phyloP scores from a whole-genome alignment of 2,888 invertebrate species.

The Clunio marinus region DNA sequence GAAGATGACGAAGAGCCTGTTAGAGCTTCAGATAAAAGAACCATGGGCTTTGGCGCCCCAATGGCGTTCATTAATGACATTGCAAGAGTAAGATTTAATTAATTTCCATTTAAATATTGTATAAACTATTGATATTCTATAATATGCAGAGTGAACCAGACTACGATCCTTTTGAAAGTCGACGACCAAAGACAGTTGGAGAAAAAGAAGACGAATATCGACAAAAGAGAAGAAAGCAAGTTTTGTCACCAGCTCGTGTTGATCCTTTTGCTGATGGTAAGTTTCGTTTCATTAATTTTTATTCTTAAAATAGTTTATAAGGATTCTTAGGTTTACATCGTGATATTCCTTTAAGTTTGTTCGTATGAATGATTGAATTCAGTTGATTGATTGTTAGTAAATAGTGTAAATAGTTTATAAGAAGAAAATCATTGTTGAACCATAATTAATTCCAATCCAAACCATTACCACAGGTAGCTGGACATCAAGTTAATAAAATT shows the following conservation, averaged over 20 bases:
- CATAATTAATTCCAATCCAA: background rate
- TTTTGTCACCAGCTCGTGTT: conserved; percentile 92
- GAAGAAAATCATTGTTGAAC: background rate
- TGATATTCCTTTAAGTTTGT: background rate
- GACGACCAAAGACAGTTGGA: conserved; percentile 85
- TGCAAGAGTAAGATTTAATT: conserved; percentile 62
- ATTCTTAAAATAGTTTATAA: background rate
- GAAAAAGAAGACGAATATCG: conserved; percentile 97
- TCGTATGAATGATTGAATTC: background rate
- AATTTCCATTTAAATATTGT: background rate
- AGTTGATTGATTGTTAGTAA: background rate
- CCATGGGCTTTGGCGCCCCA: conserved; percentile 78
- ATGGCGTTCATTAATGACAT: conserved; percentile 86
- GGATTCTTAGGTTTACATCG: background rate
- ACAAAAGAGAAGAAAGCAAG: conserved; percentile 79
- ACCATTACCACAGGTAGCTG: conserved; percentile 8
- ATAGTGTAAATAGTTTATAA: background rate
- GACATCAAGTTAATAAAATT: too few species aligned
- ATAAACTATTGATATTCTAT: conserved; percentile 29
- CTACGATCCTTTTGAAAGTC: conserved; percentile 91
- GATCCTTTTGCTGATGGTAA: conserved; percentile 98
- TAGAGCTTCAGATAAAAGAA: conserved; percentile 66
- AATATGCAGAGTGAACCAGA: conserved; percentile 46
- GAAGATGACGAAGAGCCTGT: conserved; percentile 73
- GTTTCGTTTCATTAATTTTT: conserved; percentile 45